These are phyloP conservation scores for Ia io DNA, from an alignment of 2,113 vertebrate genomes.

Conservation along the genomic window DNA sequence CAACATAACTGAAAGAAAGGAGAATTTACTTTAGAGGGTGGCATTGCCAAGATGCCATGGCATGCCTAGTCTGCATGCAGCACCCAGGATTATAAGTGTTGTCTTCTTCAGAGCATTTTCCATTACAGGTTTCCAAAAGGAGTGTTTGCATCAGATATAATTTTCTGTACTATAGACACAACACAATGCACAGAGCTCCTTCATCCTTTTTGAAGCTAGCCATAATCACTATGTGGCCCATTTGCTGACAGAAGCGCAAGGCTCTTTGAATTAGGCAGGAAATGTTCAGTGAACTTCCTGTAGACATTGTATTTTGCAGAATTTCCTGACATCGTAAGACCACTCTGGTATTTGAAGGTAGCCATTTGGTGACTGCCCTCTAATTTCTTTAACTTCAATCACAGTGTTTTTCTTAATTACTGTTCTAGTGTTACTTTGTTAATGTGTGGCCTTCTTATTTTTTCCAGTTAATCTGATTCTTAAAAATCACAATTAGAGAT, in stretches of 20 bases:
- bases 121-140: conserved; percentile 34
- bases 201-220: background rate
- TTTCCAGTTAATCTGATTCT: background rate
- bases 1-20: background rate
- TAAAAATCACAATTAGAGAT: conserved; percentile 31
- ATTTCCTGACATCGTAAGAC: conserved; percentile 52
- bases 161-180: conserved; percentile 41
- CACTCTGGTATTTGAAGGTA: conserved; percentile 49
- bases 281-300: conserved; percentile 15
- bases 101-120: background rate
- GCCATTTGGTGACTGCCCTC: conserved; percentile 64
- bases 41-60: background rate
- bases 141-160: conserved; percentile 32
- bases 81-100: background rate
- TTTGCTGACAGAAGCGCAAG: background rate
- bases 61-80: background rate
- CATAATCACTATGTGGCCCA: conserved; percentile 12
- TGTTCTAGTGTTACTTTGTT: conserved; percentile 13
- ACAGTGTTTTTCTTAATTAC: conserved; percentile 54
- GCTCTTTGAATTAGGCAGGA: background rate
- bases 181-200: background rate
- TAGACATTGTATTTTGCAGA: conserved; percentile 52
- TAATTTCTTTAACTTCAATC: conserved; percentile 69
- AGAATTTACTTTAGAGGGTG: background rate
- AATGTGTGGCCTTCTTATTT: background rate